Base-by-base conservation (phyloP, 2,888 invertebrate genomes). In the Drosophila yooni region DNA sequence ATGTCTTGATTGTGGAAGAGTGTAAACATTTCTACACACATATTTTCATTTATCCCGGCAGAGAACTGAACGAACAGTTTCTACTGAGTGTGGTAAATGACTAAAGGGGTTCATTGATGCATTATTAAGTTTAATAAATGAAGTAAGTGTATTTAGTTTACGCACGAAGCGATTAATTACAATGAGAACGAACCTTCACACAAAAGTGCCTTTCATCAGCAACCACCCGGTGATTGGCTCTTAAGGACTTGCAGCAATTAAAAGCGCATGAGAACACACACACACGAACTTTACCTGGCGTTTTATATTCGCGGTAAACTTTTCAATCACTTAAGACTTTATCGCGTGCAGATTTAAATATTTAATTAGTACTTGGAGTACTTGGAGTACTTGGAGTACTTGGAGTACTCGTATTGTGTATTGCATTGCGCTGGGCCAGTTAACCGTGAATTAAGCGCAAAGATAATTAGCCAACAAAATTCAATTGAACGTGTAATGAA, bases 401-500 rank as follows among this genome's bases (percentile, higher is more conserved):
- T 40, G 25, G 25, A 18, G 33, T 11, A 36, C 34, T 40, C 68
- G 46, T 25, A n/a, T 43, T 33, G 21, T 57, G 29, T 43, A 31
- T 18, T 57, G 21, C 29, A 31, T 18, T 57, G 21, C 29, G 43
- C 21, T 60, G 58, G 56, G 40, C 53, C 54, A 59, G 65, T 68
- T 73, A 58, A 59, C 59, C 53, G 40, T 46, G 56, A 60, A 67
- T 62, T 52, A 50, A 59, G 54, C 69, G 53, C 64, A 66, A 76
- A 74, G 70, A 87, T 86, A 86, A 87, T 83, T 76, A 81, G 79
- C 67, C 72, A 34, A 60, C 60, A 48, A 73, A 79, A 81, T 82
- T 76, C 81, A 84, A 87, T 87, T 83, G 84, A 84, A 86, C 76
- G 81, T 81, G 79, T 78, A 88, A 88, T 87, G 86, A 86, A 86